A percentile compares a stretch with the other conserved stretches of the same genome.
Evolutionary conservation across 2,797 vertebrate genomes (phyloP).

Genomic region (Phataginus tetradactyla): DNA sequence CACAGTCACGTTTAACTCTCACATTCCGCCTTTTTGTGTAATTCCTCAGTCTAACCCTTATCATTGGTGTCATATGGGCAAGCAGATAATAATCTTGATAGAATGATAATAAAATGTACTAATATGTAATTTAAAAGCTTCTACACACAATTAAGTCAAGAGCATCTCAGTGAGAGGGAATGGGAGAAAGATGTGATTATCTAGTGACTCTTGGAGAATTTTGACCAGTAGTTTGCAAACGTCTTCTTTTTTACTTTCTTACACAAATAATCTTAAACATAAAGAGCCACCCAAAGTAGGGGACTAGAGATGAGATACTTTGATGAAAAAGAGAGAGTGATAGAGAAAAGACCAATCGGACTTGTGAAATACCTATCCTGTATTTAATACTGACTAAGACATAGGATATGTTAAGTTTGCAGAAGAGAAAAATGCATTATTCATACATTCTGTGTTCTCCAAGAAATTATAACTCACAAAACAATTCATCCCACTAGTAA

Average conservation of each 20-base stretch:
- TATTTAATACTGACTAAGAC: not conserved
- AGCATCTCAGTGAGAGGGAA: fast-evolving
- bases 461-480: not conserved
- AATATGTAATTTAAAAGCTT: not conserved
- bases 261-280: not conserved
- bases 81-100: not conserved
- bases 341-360: not conserved
- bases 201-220: not conserved
- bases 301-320: not conserved
- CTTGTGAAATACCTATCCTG: not conserved
- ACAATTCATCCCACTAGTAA: not conserved
- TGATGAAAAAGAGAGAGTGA: not conserved
- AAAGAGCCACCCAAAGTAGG: not conserved
- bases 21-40: no score
- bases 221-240: not conserved
- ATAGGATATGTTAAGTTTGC: not conserved
- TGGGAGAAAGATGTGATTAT: not conserved
- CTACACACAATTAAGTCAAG: not conserved
- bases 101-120: not conserved
- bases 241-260: no score
- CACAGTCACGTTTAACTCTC: not conserved
- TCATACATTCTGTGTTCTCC: fast-evolving
- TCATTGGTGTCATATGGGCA: not conserved
- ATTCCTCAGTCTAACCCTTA: not conserved
- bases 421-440: not conserved